A percentile compares a stretch with the other conserved stretches of the same genome.
These are phyloP conservation scores for Astropecten irregularis DNA, from an alignment of 53 echinoderm and acorn worm genomes.

Conservation along the genomic window DNA sequence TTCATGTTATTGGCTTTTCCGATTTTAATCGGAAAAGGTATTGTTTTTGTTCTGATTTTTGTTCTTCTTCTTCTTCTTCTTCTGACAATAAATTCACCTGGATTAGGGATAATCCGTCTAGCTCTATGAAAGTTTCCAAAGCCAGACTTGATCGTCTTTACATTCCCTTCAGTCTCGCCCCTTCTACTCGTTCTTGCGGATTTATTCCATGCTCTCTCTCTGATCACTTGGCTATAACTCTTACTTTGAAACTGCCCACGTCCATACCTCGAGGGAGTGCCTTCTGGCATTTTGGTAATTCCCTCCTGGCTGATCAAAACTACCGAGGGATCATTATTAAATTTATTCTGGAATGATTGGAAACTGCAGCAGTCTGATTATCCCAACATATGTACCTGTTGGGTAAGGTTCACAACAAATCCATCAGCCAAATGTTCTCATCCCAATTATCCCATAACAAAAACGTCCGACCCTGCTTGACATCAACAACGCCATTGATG, in stretches of 20 bases:
- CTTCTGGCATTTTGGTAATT: constrained; percentile 47
- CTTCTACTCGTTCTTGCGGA: not conserved
- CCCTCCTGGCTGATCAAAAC: constrained; percentile 31
- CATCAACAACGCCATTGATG: constrained; percentile 2
- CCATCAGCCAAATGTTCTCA: not conserved
- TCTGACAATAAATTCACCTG: constrained; percentile 8
- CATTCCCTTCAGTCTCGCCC: not conserved
- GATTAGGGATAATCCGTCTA: not conserved
- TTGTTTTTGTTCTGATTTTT: too few relatives aligned
- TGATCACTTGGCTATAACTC: not conserved
- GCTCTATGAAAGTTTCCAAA: not conserved
- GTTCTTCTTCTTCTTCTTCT: too few relatives aligned
- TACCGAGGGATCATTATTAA: constrained; percentile 30
- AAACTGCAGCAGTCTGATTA: not conserved
- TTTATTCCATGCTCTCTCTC: constrained; percentile 3
- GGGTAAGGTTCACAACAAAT: constrained; percentile 31
- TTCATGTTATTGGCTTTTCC: too few relatives aligned
- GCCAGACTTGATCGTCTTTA: constrained; percentile 23
- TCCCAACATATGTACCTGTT: not conserved
- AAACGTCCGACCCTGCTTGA: not conserved
- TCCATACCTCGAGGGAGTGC: not conserved
- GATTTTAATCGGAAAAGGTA: too few relatives aligned
- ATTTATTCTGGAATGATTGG: constrained; percentile 37
- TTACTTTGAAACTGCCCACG: not conserved
- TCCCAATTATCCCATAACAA: not conserved